Evolutionary conservation across 2,113 vertebrate genomes (phyloP).

Genomic region (Merops nubicus): DNA sequence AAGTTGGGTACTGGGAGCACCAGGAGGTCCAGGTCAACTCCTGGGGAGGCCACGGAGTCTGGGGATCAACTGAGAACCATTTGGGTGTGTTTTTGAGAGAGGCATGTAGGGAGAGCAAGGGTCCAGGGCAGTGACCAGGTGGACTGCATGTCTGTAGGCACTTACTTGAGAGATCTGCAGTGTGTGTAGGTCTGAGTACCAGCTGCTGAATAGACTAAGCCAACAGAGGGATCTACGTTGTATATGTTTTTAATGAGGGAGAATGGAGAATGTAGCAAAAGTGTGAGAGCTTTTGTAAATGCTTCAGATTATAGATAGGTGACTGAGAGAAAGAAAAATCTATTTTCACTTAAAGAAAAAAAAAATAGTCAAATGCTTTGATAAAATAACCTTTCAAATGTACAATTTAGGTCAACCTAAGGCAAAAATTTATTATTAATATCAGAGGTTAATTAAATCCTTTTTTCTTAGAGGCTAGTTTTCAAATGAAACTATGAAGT

Average conservation of each 20-base stretch:
- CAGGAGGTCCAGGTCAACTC: not conserved
- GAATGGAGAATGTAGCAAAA: not conserved
- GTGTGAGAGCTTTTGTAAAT: not conserved
- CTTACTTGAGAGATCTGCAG: not conserved
- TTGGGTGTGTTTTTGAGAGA: not conserved
- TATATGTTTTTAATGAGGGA: not conserved
- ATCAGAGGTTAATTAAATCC: not conserved
- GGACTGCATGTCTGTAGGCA: not conserved
- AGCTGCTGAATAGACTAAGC: not conserved
- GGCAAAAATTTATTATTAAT: not conserved
- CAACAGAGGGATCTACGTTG: not conserved
- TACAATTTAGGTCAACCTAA: not conserved
- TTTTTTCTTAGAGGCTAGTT: not conserved
- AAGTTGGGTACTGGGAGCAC: not conserved
- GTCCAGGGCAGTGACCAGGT: no score
- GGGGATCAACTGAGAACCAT: not conserved
- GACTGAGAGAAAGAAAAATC: not conserved
- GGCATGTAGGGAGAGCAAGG: fast-evolving
- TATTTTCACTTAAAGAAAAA: not conserved
- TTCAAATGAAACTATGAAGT: not conserved
- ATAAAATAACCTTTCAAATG: not conserved
- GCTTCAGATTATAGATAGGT: not conserved
- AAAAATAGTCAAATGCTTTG: not conserved
- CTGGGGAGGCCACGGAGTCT: fast-evolving
- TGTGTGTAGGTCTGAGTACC: no score